These are phyloP conservation scores for Enteromius paludinosus DNA, from an alignment of 2,797 vertebrate species.

Conservation along the genomic window DNA sequence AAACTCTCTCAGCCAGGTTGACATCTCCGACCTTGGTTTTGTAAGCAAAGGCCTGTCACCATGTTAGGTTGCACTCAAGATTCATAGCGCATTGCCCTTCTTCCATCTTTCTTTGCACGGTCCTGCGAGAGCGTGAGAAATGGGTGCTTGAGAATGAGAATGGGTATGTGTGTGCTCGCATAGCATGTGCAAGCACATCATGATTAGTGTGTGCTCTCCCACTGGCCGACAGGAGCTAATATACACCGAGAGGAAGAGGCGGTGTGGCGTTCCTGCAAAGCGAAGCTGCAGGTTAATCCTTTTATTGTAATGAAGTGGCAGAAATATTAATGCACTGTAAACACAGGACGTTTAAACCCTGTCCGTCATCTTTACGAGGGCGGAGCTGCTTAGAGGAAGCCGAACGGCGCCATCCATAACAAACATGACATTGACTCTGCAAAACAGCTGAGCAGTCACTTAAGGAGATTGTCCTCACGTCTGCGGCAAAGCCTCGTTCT, in stretches of 20 bases:
- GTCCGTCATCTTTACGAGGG: conserved; percentile 75
- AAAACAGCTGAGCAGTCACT: conserved; percentile 64
- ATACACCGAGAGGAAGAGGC: conserved; percentile 66
- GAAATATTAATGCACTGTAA: conserved; percentile 70
- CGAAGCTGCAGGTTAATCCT: conserved; percentile 76
- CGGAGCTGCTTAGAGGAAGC: conserved; percentile 38
- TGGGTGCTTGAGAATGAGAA: conserved; percentile 28
- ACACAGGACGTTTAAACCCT: conserved; percentile 71
- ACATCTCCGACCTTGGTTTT: conserved; percentile 27
- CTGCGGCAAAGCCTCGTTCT: conserved; percentile 11
- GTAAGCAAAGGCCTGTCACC: conserved; percentile 22
- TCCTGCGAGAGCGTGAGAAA: conserved; percentile 32
- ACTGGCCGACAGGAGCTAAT: conserved; percentile 63
- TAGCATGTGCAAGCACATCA: conserved; percentile 37
- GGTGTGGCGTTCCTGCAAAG: conserved; percentile 68
- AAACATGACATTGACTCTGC: conserved; percentile 65
- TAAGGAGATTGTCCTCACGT: conserved; percentile 58
- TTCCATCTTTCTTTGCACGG: conserved; percentile 8
- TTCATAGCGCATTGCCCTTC: conserved; percentile 24
- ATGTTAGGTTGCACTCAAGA: conserved; percentile 12
- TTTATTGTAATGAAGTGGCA: conserved; percentile 83
- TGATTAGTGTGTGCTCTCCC: conserved; percentile 65
- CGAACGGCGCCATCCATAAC: conserved; percentile 64
- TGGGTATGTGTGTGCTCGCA: conserved; percentile 15
- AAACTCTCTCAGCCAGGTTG: conserved; percentile 5